Conservation (phyloP, 1,140 invertebrate genomes). For the Drosophila serrata region DNA sequence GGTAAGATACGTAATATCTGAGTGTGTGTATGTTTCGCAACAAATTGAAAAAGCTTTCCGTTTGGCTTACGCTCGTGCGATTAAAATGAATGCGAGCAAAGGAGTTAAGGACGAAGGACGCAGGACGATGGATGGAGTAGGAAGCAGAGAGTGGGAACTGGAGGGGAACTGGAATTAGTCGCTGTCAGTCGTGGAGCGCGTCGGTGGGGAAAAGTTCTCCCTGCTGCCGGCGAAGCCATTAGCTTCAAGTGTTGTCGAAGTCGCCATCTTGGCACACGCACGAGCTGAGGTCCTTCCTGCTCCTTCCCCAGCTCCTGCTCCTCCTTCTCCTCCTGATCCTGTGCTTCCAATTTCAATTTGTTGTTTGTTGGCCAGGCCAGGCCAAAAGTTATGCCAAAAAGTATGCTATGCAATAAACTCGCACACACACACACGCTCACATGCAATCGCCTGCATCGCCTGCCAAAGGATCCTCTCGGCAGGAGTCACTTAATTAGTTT, state of each 20-base stretch:
- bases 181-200: slow-evolving; percentile 61
- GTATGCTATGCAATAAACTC: slow-evolving; percentile 64
- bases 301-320: neutral
- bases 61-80: slow-evolving; percentile 73
- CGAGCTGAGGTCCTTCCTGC: slow-evolving; percentile 16
- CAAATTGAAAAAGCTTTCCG: slow-evolving; percentile 81
- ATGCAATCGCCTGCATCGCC: slow-evolving; percentile 37
- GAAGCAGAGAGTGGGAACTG: slow-evolving; percentile 7
- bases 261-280: slow-evolving; percentile 74
- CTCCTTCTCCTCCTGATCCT: neutral
- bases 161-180: slow-evolving; percentile 58
- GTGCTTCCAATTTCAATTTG: slow-evolving; percentile 72
- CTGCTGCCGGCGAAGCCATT: slow-evolving; percentile 44
- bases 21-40: slow-evolving; percentile 33
- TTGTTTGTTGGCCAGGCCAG: slow-evolving; percentile 34
- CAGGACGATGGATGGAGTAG: neutral
- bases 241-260: slow-evolving; percentile 76
- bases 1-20: slow-evolving; percentile 45
- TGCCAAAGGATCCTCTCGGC: slow-evolving; percentile 15
- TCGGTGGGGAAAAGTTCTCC: slow-evolving; percentile 47
- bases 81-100: slow-evolving; percentile 73
- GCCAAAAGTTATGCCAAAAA: slow-evolving; percentile 73
- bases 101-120: slow-evolving; percentile 25
- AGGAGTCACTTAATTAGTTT: slow-evolving; percentile 80
- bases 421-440: too few relatives aligned